Base-by-base conservation (phyloP, 2,888 invertebrate genomes). In the Incurvaria masculella region DNA sequence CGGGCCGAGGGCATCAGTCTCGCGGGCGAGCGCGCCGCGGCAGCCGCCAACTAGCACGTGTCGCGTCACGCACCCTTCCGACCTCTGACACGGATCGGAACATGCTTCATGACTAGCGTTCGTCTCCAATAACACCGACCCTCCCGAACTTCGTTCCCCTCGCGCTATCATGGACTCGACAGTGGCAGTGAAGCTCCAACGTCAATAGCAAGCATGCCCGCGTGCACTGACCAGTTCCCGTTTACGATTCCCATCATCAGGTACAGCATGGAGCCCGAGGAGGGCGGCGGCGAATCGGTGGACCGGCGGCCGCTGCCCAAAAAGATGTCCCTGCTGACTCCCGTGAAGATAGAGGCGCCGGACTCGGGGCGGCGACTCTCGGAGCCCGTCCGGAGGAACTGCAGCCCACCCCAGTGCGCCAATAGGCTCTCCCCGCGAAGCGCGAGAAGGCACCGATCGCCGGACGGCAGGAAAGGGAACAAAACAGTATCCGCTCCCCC, bases 241-340 rank as follows among this genome's bases (percentile, higher is more conserved):
- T 76, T 78, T 53, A 71, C 73, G 17, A 76, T 78, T 57, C 78
- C 78, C 47, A 66, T 76, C 53, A 78, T 78, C 58, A 59, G 71
- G 21, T 78, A 73, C 64, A 76, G 75, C 56, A 78, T 78, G 78
- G 76, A 78, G 47, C 62, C 70, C n/a, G 75, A 78, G 40, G 71
- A 73, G 42, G 59, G 61, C 48, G 54, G 65, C 26, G 54, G 55
- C 11, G 55, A 52, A 16, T 53, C 59, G 19, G 67, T 71, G 45
- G 65, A 70, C 53, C 65, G 67, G 54, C 73, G 71, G 63, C 62
- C 66, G 51, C 51, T 66, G 19, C 63, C 66, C 17, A 78, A 78
- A 58, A 78, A 76, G 60, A 72, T 76, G 64, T 76, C 78, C 18
- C 57, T 75, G 44, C 57, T 76, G 51, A 63, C 75, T 1, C 72